Evolutionary conservation across 2,797 vertebrate genomes (phyloP), one percentile per base, ranked within the genome.

Genomic region (Lepilemur ruficaudatus): DNA sequence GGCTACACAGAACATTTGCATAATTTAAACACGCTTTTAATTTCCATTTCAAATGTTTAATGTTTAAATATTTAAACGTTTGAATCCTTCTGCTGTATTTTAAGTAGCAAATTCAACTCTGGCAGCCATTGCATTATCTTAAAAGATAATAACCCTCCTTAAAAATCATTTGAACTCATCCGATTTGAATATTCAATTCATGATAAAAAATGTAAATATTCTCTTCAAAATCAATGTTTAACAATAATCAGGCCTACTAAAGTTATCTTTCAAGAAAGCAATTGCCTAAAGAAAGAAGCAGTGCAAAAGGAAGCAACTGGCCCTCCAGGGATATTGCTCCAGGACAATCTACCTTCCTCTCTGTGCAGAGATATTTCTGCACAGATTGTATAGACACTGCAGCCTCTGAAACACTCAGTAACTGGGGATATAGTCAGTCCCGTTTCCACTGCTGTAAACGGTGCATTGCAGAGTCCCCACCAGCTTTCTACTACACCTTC

Each of bases 151-250:
- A 10, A 38, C 4, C 38, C 20, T 81, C 13, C 43, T 81, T 80
- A 80, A 96, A 96, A 80, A 85, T 69, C 67, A 91, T 52, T 76
- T 93, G 75, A 76, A 14, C 70, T 67, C 1, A 72, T 79, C 11
- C 5, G 7, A 67, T 50, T 94, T 93, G 55, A 93, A 65, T 82
- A 89, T 55, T 91, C 41, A 65, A 63, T 38, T 52, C 9, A 1
- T 32, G 38, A 76, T 38, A 61, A 69, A 32, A 67, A 81, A 82
- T 55, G 76, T 81, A 46, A 41, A 69, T 78, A 89, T 35, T 78
- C n/a, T 41, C 57, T 76, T 78, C 3, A 46, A 81, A 95, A 90
- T 63, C 7, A 67, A 15, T 61, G 50, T 89, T 69, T 88, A 18
- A 85, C 4, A 79, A 30, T 52, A 59, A 67, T 61, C 35, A 79